Evolutionary conservation across 2,113 vertebrate species (phyloP), one percentile per base, ranked within the genome.

Genomic region (Marmota flaviventris): DNA sequence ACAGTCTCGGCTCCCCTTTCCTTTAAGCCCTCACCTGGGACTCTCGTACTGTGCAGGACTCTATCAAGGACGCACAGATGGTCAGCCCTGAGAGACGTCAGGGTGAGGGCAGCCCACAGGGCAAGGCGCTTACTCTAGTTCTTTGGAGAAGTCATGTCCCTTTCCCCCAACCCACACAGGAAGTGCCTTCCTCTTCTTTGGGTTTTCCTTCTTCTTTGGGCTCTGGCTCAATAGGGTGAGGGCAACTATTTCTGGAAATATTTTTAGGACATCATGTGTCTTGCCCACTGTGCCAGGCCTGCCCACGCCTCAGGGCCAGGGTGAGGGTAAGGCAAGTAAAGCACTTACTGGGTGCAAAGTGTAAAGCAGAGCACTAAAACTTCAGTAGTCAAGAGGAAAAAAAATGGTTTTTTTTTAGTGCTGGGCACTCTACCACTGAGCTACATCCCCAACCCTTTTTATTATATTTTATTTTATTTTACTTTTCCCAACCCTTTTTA

Each of bases 121-220:
- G 13, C 1, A 0, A n/a, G 11, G 16, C 22, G 11, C 39, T 82
- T 29, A 20, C 17, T 86, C 42, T 42, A 51, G 27, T 53, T 39
- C 42, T 98, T 65, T 76, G 78, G 58, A n/a, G 39, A 94, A 91
- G 45, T 77, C 29, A 8, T 51, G 72, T 32, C 22, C 29, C 63
- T 75, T 56, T 16, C 32, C 34, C 29, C 0, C 3, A 37, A 29
- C 75, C 37, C 14, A 9, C 7, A 14, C 24, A n/a, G 37, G 37
- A 76, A 81, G 29, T 48, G 17, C 69, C 61, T 91, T 89, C 61
- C n/a, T 96, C 34, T 81, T 72, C 76, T 72, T n/a, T 56, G n/a
- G 51, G 20, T 58, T 58, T 58, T 58, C 56, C 56, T 58, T 20
- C 56, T 58, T 58, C 56, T 81, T 70, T 58, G 91, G 72, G 29